Evolutionary conservation across 2,113 vertebrate species (phyloP).

Genomic region (Aegotheles bennettii): DNA sequence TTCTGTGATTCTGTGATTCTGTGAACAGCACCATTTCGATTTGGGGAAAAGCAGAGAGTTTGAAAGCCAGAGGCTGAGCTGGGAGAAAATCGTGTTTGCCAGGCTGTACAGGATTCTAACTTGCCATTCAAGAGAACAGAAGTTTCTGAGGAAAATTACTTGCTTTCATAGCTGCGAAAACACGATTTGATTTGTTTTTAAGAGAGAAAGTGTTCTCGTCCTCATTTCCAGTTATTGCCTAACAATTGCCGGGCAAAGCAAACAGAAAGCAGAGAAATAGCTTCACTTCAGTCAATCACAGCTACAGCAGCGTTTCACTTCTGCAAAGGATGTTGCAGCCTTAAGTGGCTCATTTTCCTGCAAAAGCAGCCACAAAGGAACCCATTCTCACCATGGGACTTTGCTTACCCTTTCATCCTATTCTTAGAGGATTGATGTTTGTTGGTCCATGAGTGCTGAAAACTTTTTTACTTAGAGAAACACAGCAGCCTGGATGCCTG

Average conservation of each 20-base stretch:
- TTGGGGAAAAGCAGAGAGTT: neutral
- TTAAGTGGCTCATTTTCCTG: neutral
- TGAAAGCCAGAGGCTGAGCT: neutral
- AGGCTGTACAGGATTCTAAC: neutral
- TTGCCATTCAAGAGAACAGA: neutral
- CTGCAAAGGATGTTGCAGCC: neutral
- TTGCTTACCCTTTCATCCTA: neutral
- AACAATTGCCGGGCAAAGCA: neutral
- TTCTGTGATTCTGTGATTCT: too few species aligned
- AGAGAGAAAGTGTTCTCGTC: neutral
- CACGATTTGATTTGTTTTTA: neutral
- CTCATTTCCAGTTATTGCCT: neutral
- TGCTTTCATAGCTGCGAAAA: neutral
- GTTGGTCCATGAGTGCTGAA: accelerated
- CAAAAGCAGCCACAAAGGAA: neutral
- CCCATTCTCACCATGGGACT: neutral
- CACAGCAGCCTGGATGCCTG: neutral
- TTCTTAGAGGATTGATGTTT: neutral
- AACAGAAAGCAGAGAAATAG: neutral
- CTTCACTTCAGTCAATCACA: neutral
- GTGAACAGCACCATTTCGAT: neutral
- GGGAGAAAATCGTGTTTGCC: neutral
- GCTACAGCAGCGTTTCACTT: neutral
- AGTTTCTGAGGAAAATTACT: neutral
- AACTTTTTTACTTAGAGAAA: neutral